These are phyloP conservation scores for Drosophila hydei DNA, from an alignment of 1,140 invertebrate species.

Conservation along the genomic window DNA sequence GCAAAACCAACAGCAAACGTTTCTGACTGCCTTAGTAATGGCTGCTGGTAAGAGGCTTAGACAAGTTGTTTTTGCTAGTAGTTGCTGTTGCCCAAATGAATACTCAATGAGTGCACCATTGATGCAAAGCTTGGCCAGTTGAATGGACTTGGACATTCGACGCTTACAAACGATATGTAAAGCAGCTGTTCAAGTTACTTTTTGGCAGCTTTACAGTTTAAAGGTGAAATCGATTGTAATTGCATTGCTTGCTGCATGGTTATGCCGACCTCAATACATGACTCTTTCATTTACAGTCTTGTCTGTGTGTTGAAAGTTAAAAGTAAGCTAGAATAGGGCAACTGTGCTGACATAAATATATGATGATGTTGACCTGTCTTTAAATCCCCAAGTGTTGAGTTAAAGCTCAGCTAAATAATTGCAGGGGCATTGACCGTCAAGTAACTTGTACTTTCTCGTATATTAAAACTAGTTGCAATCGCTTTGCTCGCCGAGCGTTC, in stretches of 20 bases:
- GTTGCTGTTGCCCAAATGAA: slow-evolving; percentile 39
- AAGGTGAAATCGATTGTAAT: slow-evolving; percentile 31
- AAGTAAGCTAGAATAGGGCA: too few relatives aligned
- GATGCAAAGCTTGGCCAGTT: slow-evolving; percentile 16
- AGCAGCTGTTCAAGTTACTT: slow-evolving; percentile 29
- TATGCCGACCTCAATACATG: background rate
- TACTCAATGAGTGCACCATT: slow-evolving; percentile 21
- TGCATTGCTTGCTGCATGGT: slow-evolving; percentile 13
- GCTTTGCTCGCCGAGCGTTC: background rate
- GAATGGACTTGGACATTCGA: slow-evolving; percentile 5
- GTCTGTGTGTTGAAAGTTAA: too few relatives aligned
- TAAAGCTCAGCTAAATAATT: background rate
- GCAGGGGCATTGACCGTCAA: slow-evolving; percentile 22
- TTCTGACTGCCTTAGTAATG: slow-evolving; percentile 20
- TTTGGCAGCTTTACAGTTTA: slow-evolving; percentile 37
- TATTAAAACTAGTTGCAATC: slow-evolving; percentile 47
- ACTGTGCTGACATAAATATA: too few relatives aligned
- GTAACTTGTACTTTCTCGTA: background rate
- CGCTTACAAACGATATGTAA: slow-evolving; percentile 14
- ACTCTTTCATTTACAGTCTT: too few relatives aligned
- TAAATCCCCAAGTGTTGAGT: background rate
- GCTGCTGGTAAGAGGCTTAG: slow-evolving; percentile 55
- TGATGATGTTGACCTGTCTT: background rate
- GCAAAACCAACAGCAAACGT: background rate
- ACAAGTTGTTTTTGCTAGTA: slow-evolving; percentile 23